phyloP scores from a whole-genome alignment of 2,113 vertebrate genomes.

The human (Homo sapiens) region GRCh38 chr6:49763001-49763500 shows the following conservation, averaged over 20 bases:
- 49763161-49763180: background rate
- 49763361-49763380: background rate
- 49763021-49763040: background rate
- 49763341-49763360: background rate
- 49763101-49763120: no score
- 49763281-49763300: background rate
- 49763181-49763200: background rate
- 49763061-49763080: background rate
- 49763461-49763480: background rate
- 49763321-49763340: background rate
- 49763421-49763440: background rate
- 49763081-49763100: background rate
- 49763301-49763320: background rate
- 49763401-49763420: background rate
- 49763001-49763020: background rate
- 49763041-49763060: background rate
- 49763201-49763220: background rate
- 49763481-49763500: background rate
- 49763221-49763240: background rate
- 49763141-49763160: background rate
- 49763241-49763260: background rate
- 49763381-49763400: background rate
- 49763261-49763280: background rate
- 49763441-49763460: background rate
- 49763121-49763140: fast-evolving